These are phyloP conservation scores for Lepidurus couesii DNA, from an alignment of 1,140 invertebrate genomes.

Conservation along the genomic window DNA sequence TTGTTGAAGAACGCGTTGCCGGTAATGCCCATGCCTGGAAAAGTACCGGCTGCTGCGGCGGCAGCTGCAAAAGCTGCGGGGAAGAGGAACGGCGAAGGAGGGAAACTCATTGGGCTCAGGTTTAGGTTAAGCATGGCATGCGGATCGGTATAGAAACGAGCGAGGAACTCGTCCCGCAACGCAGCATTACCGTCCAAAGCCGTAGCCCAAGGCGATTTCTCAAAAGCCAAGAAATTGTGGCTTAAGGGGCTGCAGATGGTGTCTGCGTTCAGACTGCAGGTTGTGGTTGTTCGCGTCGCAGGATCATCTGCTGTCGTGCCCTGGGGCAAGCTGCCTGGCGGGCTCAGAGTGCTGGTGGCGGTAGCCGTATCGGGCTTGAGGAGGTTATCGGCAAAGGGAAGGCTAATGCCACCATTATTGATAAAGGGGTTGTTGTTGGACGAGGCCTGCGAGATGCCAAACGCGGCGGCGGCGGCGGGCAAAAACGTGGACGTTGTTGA, in stretches of 20 bases:
- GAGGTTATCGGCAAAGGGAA: conserved; percentile 34
- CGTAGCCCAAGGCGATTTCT: conserved; percentile 48
- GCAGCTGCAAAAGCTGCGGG: conserved; percentile 47
- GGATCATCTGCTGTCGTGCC: neutral
- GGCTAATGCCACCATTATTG: conserved; percentile 24
- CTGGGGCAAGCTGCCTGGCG: conserved; percentile 34
- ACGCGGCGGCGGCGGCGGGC: conserved; percentile 36
- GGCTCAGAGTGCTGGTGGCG: neutral
- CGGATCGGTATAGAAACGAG: conserved; percentile 64
- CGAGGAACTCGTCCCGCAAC: conserved; percentile 69
- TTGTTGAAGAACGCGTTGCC: neutral
- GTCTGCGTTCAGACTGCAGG: neutral
- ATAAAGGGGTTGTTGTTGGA: conserved; percentile 24
- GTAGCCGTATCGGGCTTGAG: conserved; percentile 28
- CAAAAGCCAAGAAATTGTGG: conserved; percentile 36
- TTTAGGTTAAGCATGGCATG: conserved; percentile 44
- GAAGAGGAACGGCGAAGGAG: conserved; percentile 49
- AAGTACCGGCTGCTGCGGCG: conserved; percentile 44
- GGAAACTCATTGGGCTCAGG: conserved; percentile 34
- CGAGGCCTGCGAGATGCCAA: conserved; percentile 30
- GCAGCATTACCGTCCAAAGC: conserved; percentile 48
- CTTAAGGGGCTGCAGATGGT: neutral
- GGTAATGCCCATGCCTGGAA: conserved; percentile 36
- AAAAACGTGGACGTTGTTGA: conserved; percentile 59
- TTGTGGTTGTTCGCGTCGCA: neutral